Percentiles rank a stretch among this genome's conserved stretches.
These are phyloP conservation scores for Paratilapia polleni DNA, from an alignment of 2,113 vertebrate genomes.

Conservation along the genomic window DNA sequence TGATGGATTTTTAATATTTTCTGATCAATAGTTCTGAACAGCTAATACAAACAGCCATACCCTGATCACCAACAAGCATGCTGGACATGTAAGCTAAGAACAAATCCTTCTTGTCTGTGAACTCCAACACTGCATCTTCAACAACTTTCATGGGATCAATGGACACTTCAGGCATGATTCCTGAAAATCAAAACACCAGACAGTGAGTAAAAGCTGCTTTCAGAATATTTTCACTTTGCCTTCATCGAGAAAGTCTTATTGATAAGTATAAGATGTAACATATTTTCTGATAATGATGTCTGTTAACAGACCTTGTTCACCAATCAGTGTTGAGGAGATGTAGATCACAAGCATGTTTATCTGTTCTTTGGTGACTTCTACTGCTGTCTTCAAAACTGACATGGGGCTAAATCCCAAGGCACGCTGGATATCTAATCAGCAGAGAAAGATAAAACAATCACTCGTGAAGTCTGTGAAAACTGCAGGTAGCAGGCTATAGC, in stretches of 20 bases:
- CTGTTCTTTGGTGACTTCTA: slow-evolving; percentile 69
- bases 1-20: not conserved
- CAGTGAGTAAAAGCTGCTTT: not conserved
- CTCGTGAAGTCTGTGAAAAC: not conserved
- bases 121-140: slow-evolving; percentile 74
- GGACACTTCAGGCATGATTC: slow-evolving; percentile 69
- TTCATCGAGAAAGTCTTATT: not conserved
- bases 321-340: slow-evolving; percentile 50
- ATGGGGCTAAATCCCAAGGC: slow-evolving; percentile 68
- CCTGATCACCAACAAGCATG: slow-evolving; percentile 77
- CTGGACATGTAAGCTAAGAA: slow-evolving; percentile 77
- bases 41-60: slow-evolving; percentile 38
- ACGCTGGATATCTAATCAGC: slow-evolving; percentile 55
- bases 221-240: no score
- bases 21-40: not conserved
- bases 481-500: not conserved
- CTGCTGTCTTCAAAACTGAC: slow-evolving; percentile 55
- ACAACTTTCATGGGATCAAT: slow-evolving; percentile 79
- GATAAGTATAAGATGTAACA: not conserved
- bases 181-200: slow-evolving; percentile 44
- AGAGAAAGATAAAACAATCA: not conserved
- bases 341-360: slow-evolving; percentile 54
- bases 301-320: slow-evolving; percentile 67
- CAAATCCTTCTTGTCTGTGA: slow-evolving; percentile 74
- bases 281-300: not conserved